Base-by-base conservation (phyloP, 2,888 invertebrate species). In the Cataglyphis albicans region DNA sequence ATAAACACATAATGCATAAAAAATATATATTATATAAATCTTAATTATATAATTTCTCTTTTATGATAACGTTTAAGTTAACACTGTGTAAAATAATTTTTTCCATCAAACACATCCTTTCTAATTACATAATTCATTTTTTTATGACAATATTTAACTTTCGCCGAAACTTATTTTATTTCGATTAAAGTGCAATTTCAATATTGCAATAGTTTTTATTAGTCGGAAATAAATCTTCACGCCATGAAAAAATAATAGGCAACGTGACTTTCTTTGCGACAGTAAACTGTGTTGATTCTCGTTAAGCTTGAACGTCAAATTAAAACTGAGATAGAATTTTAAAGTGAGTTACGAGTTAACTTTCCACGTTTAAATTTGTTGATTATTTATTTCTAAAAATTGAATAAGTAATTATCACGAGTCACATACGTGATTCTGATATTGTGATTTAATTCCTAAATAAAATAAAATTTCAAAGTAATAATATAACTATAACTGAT, bases 51-150 rank as follows among this genome's bases (percentile, higher is more conserved):
- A 52, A n/a, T 52, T 52, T 3, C 6, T 70, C 9, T 9, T 57
- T 57, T 15, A 55, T 55, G 15, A 32, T 52, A 7, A 15, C 5
- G 4, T 6, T 52, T 52, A 52, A 48, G 15, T 18, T 67, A 67
- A 52, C 7, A n/a, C 48, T 52, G n/a, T 3, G 38, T 25, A 10
- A n/a, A 15, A 0, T 18, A 38, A 25, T 25, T 72, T 55, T 72
- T 5, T 29, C 1, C n/a, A 73, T 25, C 7, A 12, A 6, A 59
- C 15, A 38, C 6, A 41, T 38, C 5, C 18, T 3, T 52, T 38
- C 18, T 59, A 57, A 38, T 38, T 29, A 38, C 18, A 3, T 57
- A 72, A 57, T 59, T 70, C 12, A 29, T 61, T n/a, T 73, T 41
- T 38, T 9, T n/a, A 48, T 10, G 21, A 59, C 55, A 70, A 70